Evolutionary conservation across 2,888 invertebrate genomes (phyloP).

Genomic region (Platycnemis pennipes): DNA sequence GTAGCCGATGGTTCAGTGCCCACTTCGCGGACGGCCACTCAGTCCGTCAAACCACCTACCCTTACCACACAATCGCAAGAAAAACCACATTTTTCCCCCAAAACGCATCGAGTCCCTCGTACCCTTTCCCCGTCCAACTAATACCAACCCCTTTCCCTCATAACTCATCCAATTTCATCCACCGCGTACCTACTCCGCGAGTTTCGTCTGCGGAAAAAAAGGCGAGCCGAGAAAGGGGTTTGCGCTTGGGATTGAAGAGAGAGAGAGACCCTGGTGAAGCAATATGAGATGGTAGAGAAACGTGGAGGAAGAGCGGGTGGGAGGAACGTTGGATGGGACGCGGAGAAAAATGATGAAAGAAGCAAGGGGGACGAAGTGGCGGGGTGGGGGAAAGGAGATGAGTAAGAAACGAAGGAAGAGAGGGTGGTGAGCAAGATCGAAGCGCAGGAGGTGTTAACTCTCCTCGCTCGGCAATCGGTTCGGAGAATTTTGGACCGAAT

Average conservation of each 20-base stretch:
- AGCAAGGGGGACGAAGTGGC: not conserved
- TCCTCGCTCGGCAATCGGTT: constrained; percentile 21
- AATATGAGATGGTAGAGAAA: not conserved
- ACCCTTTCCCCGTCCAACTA: not conserved
- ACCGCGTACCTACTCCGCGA: not conserved
- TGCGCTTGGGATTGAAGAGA: not conserved
- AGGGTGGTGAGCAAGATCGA: not conserved
- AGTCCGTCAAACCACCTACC: too few relatives aligned
- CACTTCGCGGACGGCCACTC: not conserved
- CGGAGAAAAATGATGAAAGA: not conserved
- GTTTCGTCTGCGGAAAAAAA: not conserved
- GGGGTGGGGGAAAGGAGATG: not conserved
- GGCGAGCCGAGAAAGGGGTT: too few relatives aligned
- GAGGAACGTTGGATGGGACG: not conserved
- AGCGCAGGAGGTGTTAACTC: constrained; percentile 40
- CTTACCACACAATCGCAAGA: too few relatives aligned
- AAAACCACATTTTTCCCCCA: too few relatives aligned
- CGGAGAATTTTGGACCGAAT: constrained; percentile 20
- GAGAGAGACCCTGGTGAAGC: not conserved
- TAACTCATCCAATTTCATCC: not conserved
- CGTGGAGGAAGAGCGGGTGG: not conserved
- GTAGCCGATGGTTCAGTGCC: not conserved
- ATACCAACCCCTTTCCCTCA: not conserved
- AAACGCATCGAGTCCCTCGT: not conserved
- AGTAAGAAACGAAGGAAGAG: not conserved